Conservation (phyloP, 2,888 invertebrate species). For the Podabrus alpinus region DNA sequence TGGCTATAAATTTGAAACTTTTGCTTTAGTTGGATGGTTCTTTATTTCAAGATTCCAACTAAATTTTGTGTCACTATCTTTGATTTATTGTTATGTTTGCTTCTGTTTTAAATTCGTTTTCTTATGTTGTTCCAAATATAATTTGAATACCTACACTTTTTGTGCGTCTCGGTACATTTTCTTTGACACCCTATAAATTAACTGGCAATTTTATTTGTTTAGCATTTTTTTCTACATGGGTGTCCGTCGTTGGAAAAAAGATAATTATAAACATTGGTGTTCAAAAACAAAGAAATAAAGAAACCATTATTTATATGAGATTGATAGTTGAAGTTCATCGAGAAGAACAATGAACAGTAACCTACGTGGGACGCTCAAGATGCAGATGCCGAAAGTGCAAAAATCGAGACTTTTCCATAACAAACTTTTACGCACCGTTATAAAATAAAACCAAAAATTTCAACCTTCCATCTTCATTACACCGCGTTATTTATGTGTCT, state of each 20-base stretch:
- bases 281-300: background rate
- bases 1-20: conserved; percentile 35
- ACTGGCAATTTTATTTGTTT: background rate
- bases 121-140: conserved; percentile 21
- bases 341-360: background rate
- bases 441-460: background rate
- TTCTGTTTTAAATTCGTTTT: conserved; percentile 31
- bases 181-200: conserved; percentile 19
- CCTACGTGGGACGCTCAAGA: background rate
- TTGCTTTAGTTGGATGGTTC: conserved; percentile 32
- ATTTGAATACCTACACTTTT: conserved; percentile 22
- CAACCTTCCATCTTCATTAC: background rate
- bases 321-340: background rate
- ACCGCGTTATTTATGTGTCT: background rate
- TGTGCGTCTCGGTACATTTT: conserved; percentile 15
- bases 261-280: background rate
- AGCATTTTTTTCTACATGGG: background rate
- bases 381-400: background rate
- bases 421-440: background rate
- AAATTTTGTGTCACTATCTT: conserved; percentile 41
- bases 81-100: conserved; percentile 47
- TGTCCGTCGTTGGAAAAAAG: background rate
- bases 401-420: background rate
- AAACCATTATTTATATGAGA: background rate
- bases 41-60: conserved; percentile 42